A percentile compares a stretch with the other conserved stretches of the same genome.
phyloP scores from a whole-genome alignment of 23 tunicate species.

The Ciona savignyi region DNA sequence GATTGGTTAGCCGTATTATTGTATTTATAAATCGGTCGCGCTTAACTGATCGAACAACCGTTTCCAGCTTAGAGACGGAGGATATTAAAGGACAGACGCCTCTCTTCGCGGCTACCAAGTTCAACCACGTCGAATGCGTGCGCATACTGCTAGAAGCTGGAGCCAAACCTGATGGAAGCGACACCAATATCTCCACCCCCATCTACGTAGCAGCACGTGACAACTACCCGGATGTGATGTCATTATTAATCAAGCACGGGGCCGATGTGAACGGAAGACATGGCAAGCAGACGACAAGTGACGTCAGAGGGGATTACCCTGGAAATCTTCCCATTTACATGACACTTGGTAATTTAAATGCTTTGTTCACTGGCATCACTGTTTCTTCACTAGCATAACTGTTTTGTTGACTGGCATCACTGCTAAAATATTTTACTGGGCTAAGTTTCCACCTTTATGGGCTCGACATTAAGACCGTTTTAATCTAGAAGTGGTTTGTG shows the following conservation, averaged over 20 bases:
- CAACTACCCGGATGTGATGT: constrained; percentile 47
- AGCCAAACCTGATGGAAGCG: constrained; percentile 81
- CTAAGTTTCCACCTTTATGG: too few relatives aligned
- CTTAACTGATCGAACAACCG: too few relatives aligned
- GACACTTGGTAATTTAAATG: constrained; percentile 74
- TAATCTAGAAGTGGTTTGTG: too few relatives aligned
- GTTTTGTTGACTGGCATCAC: too few relatives aligned
- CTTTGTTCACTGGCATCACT: too few relatives aligned
- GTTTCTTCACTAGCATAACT: too few relatives aligned
- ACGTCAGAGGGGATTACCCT: background rate
- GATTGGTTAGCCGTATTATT: too few relatives aligned
- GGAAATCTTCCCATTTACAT: constrained; percentile 70
- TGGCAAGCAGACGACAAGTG: constrained; percentile 7
- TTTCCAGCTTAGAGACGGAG: constrained; percentile 49
- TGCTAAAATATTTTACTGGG: too few relatives aligned
- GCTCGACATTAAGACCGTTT: too few relatives aligned
- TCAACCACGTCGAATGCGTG: constrained; percentile 48
- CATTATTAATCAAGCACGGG: constrained; percentile 52
- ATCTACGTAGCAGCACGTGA: constrained; percentile 72
- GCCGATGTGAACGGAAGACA: constrained; percentile 83
- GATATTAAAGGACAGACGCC: constrained; percentile 91
- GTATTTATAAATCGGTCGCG: too few relatives aligned
- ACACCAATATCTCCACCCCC: constrained; percentile 53
- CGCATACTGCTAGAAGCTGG: constrained; percentile 60
- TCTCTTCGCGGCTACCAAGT: constrained; percentile 77